Evolutionary conservation across 2,113 vertebrate species (phyloP), one percentile per base, ranked within the genome.

Genomic region (Aythya baeri): DNA sequence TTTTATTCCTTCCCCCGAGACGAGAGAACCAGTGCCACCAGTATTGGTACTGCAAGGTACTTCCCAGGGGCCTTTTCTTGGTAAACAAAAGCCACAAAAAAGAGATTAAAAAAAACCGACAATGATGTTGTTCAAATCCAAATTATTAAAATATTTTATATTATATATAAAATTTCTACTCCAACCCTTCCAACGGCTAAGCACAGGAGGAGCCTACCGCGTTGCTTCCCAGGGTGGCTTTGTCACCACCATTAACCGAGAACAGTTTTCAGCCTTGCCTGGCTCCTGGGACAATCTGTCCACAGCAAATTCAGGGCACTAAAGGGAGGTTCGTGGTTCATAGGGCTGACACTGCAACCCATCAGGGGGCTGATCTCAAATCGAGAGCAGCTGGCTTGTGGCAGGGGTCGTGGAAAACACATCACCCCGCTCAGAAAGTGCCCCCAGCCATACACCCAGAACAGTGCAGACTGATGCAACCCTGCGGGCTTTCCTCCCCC

Each of bases 401-500:
- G 31, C 9, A 43, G 75, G 73, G 23, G 26, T 44, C 38, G 75
- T 43, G 54, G n/a, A 52, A n/a, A 72, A 31, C 17, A 3, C n/a
- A n/a, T 36, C 38, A 20, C 6, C 13, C 5, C 8, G 1, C 12
- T 17, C 29, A 31, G 32, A 44, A 61, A 5, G 18, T 83, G 1
- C 2, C 18, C 31, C 3, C 9, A 16, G 13, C 65, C 44, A 32
- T 6, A 49, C 41, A 38, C n/a, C 41, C 63, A 15, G 83, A 93
- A 5, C 4, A 50, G 31, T 72, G n/a, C 65, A 71, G 59, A 34
- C 10, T 0, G 0, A 41, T 2, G 14, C n/a, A 49, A 38, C 57
- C 57, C 57, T 31, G 7, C 0, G 1, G 46, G 36, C 22, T 88
- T 77, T 59, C 59, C 25, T 74, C 6, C 29, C 6, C 8, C 7